phyloP scores from a whole-genome alignment of 2,797 vertebrate species.

The Gephyroberyx darwinii region DNA sequence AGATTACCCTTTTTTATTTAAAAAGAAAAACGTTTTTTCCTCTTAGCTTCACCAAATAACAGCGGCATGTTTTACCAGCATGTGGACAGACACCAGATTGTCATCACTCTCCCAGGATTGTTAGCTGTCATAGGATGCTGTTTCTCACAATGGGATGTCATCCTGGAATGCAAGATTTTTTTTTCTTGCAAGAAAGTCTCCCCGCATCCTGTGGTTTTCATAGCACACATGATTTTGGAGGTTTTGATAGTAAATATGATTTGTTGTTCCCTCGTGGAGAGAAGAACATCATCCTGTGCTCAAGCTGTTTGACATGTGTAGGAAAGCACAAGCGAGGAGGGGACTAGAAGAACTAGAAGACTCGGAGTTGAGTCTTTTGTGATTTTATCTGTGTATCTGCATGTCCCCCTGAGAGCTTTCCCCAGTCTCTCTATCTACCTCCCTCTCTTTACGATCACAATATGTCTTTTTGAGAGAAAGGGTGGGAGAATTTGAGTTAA shows the following conservation, averaged over 20 bases:
- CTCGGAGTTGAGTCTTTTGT: background rate
- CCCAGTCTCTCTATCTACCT: background rate
- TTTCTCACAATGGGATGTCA: background rate
- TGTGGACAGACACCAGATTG: background rate
- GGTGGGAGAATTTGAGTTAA: background rate
- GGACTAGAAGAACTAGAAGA: no score
- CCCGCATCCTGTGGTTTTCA: slow-evolving; percentile 2
- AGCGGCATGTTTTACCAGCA: background rate
- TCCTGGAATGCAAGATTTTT: background rate
- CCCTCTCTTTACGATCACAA: background rate
- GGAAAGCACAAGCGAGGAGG: background rate
- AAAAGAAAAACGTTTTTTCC: background rate
- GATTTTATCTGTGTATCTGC: no score
- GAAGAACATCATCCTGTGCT: background rate
- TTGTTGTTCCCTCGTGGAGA: slow-evolving; percentile 9
- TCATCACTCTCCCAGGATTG: background rate
- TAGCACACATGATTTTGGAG: slow-evolving; percentile 8
- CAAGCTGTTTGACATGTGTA: background rate
- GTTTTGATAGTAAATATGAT: background rate
- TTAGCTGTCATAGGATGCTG: background rate
- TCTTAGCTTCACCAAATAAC: background rate
- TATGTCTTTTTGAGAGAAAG: background rate
- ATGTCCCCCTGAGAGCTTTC: no score
- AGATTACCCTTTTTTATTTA: background rate
- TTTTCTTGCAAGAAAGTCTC: background rate